Evolutionary conservation across 2,797 vertebrate genomes (phyloP).

Genomic region (Caiman crocodilus): DNA sequence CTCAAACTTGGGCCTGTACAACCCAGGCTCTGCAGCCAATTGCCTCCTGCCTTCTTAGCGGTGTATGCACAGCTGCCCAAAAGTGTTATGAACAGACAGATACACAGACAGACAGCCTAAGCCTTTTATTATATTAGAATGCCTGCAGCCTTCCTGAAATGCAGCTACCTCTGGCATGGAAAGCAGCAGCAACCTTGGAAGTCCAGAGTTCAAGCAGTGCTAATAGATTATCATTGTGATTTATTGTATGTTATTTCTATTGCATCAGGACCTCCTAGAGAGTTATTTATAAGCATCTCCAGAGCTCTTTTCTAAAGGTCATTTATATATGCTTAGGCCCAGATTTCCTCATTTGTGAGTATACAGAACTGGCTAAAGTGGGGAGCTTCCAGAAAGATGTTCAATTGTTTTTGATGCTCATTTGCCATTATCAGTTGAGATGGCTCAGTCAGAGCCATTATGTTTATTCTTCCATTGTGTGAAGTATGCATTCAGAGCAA

Average conservation of each 20-base stretch:
- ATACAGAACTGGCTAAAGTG: accelerated
- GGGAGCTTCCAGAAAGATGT: background rate
- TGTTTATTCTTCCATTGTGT: background rate
- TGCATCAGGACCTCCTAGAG: background rate
- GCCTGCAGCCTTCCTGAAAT: background rate
- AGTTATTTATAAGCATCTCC: background rate
- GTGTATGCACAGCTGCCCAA: too few relatives aligned
- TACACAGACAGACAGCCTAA: too few relatives aligned
- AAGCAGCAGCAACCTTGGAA: background rate
- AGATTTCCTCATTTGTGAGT: accelerated
- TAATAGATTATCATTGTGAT: background rate
- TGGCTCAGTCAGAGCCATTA: too few relatives aligned
- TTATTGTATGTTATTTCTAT: background rate
- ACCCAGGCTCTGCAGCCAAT: too few relatives aligned
- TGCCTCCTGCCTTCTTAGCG: too few relatives aligned
- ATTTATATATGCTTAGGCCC: accelerated
- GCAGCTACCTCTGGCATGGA: background rate
- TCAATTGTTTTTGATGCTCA: too few relatives aligned
- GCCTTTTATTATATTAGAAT: too few relatives aligned
- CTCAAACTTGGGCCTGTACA: too few relatives aligned
- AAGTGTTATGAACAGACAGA: too few relatives aligned
- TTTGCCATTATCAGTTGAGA: too few relatives aligned
- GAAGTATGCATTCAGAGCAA: accelerated
- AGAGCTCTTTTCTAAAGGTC: background rate
- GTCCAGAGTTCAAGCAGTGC: background rate